Percentiles rank a stretch among this genome's conserved stretches.
phyloP scores from a whole-genome alignment of 2,888 invertebrate genomes.

The Drosophila affinis region DNA sequence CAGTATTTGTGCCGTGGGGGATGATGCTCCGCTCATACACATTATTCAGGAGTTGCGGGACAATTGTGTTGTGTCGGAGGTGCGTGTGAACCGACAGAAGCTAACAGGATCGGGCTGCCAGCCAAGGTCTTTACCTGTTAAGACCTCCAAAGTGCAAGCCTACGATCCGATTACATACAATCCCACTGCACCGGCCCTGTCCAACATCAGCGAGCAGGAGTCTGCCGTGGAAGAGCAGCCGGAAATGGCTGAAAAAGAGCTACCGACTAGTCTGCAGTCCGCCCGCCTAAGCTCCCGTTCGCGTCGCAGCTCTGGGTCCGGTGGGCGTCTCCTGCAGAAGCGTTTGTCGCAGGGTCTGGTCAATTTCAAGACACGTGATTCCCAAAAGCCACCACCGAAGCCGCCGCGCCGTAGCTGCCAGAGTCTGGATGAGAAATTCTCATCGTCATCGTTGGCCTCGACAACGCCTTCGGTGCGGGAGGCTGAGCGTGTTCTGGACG shows the following conservation, averaged over 20 bases:
- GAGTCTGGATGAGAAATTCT: constrained; percentile 63
- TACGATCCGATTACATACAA: constrained; percentile 44
- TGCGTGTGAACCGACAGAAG: constrained; percentile 80
- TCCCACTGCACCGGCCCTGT: constrained; percentile 58
- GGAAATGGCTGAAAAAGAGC: constrained; percentile 12
- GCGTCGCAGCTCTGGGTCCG: constrained; percentile 61
- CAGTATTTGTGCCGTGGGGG: constrained; percentile 61
- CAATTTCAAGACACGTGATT: constrained; percentile 70
- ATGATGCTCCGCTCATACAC: constrained; percentile 81
- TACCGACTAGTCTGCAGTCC: constrained; percentile 17
- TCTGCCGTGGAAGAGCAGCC: constrained; percentile 53
- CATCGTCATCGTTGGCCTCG: constrained; percentile 63
- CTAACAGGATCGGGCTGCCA: constrained; percentile 32
- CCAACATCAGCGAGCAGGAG: constrained; percentile 65
- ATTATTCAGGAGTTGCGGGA: constrained; percentile 82
- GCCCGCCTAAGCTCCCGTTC: constrained; percentile 31
- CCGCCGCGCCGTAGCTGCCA: constrained; percentile 80
- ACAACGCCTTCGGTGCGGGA: constrained; percentile 79
- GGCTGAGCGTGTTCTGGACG: constrained; percentile 79
- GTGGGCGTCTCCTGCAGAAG: constrained; percentile 79
- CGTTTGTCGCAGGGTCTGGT: constrained; percentile 70
- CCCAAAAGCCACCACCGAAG: constrained; percentile 76
- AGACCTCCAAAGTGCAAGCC: constrained; percentile 21
- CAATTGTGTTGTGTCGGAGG: constrained; percentile 82
- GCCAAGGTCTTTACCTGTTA: neutral